Conservation (phyloP, 1,140 invertebrate species). For the Kradibia gibbosae region DNA sequence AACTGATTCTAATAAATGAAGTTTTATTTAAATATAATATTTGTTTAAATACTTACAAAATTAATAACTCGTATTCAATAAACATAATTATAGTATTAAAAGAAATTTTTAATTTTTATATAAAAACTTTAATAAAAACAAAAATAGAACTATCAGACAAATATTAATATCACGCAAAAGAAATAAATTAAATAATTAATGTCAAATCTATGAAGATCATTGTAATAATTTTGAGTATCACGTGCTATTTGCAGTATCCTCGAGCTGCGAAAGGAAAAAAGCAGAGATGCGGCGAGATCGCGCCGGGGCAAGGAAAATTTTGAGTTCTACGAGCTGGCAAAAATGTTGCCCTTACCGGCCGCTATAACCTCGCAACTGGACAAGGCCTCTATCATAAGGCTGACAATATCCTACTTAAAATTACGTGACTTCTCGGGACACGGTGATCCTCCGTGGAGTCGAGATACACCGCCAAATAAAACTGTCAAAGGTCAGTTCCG, state of each 20-base stretch:
- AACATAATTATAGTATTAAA: too few species aligned
- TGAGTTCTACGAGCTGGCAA: conserved; percentile 98
- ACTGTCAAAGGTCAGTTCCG: conserved; percentile 84
- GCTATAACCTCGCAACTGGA: conserved; percentile 98
- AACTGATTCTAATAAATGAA: too few species aligned
- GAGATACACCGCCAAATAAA: conserved; percentile 84
- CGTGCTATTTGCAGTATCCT: conserved; percentile 86
- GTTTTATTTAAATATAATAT: too few species aligned
- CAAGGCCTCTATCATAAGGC: conserved; percentile 98
- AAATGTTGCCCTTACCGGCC: conserved; percentile 95
- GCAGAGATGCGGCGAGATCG: conserved; percentile 94
- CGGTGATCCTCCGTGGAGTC: conserved; percentile 95
- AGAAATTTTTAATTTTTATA: too few species aligned
- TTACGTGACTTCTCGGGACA: conserved; percentile 94
- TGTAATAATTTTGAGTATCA: conserved; percentile 48
- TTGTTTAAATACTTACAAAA: too few species aligned
- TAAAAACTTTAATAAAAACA: too few species aligned
- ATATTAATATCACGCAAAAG: background rate
- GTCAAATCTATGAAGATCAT: background rate
- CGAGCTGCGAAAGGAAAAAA: conserved; percentile 97
- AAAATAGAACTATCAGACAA: too few species aligned
- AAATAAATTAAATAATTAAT: background rate
- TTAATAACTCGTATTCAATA: too few species aligned
- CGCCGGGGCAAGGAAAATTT: conserved; percentile 97
- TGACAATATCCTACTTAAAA: conserved; percentile 98